Conservation (phyloP, 2,113 vertebrate genomes). For the Ochotona princeps region DNA sequence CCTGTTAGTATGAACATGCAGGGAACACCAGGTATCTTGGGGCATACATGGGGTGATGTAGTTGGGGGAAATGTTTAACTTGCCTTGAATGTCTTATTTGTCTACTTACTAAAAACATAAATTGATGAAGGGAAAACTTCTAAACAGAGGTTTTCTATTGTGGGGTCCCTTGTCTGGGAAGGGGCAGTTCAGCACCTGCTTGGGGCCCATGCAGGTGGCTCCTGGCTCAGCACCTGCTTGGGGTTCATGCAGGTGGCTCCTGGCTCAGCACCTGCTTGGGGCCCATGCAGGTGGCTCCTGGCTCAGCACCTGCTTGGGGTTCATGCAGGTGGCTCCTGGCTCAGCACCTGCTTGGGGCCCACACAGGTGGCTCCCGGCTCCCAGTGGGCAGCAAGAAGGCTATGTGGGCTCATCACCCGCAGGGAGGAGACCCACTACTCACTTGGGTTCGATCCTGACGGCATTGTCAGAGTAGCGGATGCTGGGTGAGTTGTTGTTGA, state of each 20-base stretch:
- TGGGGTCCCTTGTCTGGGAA: no score
- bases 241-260: no score
- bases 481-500: constrained; percentile 87
- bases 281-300: no score
- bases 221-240: no score
- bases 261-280: no score
- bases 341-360: not conserved
- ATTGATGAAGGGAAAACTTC: not conserved
- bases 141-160: not conserved
- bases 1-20: not conserved
- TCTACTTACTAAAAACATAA: constrained; percentile 18
- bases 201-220: no score
- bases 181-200: no score
- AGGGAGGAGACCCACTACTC: constrained; percentile 65
- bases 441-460: constrained; percentile 84
- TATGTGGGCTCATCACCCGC: no score
- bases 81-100: not conserved
- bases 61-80: not conserved
- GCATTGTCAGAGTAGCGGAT: constrained; percentile 69
- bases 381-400: not conserved
- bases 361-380: not conserved
- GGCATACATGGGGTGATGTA: not conserved
- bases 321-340: no score
- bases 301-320: no score
- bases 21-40: not conserved